A percentile compares a stretch with the other conserved stretches of the same genome.
These are phyloP conservation scores for Dissostichus mawsoni DNA, from an alignment of 2,113 vertebrate species.

Conservation along the genomic window DNA sequence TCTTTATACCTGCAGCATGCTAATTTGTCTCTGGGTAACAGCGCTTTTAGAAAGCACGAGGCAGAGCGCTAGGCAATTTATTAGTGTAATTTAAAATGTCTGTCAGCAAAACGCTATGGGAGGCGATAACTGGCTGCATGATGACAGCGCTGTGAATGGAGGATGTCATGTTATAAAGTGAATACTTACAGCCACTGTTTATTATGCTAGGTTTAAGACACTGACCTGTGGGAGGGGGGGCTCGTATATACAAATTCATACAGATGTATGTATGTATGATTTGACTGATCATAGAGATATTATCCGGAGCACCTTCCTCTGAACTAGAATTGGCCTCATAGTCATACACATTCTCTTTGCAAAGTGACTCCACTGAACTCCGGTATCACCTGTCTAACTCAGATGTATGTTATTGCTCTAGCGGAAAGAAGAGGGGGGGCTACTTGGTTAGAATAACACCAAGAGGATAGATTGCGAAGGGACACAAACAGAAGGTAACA, in stretches of 20 bases:
- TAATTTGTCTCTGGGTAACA: constrained; percentile 75
- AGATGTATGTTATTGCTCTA: not conserved
- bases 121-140: constrained; percentile 68
- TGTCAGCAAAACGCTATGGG: constrained; percentile 74
- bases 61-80: constrained; percentile 76
- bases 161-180: constrained; percentile 71
- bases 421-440: not conserved
- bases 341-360: not conserved
- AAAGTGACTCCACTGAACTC: constrained; percentile 9
- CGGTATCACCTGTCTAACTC: constrained; percentile 38
- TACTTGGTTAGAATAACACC: not conserved
- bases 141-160: constrained; percentile 73
- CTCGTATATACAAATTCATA: constrained; percentile 46
- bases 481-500: not conserved
- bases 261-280: constrained; percentile 40
- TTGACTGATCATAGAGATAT: constrained; percentile 52
- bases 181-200: constrained; percentile 65
- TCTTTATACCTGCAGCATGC: constrained; percentile 88
- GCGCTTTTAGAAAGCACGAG: constrained; percentile 67
- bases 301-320: constrained; percentile 29
- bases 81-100: constrained; percentile 82
- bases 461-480: not conserved
- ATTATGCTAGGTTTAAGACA: constrained; percentile 59
- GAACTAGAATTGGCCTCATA: constrained; percentile 12
- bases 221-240: constrained; percentile 39